Conservation (phyloP, 1,140 invertebrate genomes). For the Hydropsyche tenuis region DNA sequence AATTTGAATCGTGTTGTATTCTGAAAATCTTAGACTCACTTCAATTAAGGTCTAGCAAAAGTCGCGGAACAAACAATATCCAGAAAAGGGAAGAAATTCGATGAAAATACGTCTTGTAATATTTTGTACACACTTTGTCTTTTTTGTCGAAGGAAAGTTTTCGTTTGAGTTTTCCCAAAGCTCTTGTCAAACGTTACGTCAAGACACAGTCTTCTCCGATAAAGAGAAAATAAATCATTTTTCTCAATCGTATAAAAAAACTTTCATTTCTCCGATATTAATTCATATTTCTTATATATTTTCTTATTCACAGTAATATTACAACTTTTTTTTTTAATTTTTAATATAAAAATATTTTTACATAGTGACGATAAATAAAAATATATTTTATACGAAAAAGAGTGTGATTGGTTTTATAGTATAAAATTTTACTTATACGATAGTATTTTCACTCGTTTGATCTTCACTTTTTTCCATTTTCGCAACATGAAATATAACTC, state of each 20-base stretch:
- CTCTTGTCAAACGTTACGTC: constrained; percentile 14
- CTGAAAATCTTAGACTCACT: too few species aligned
- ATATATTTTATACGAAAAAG: too few species aligned
- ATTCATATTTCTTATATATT: not conserved
- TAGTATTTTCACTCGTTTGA: too few species aligned
- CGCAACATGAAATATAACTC: too few species aligned
- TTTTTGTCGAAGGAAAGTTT: not conserved
- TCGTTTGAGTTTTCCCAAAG: constrained; percentile 13
- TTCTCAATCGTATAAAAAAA: not conserved
- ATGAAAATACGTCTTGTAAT: constrained; percentile 17
- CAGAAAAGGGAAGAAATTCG: not conserved
- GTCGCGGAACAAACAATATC: not conserved
- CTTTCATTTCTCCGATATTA: not conserved
- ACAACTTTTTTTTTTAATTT: not conserved
- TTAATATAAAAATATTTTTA: too few species aligned
- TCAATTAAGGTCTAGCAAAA: not conserved
- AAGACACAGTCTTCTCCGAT: constrained; percentile 10
- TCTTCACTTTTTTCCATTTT: too few species aligned
- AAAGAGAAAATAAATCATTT: constrained; percentile 16
- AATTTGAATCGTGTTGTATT: too few species aligned
- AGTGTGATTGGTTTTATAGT: too few species aligned
- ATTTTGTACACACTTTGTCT: constrained; percentile 13
- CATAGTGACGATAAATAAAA: too few species aligned
- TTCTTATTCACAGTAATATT: not conserved
- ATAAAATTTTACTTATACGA: too few species aligned